Evolutionary conservation across 2,888 invertebrate genomes (phyloP).

Genomic region (Nudaria mundana): DNA sequence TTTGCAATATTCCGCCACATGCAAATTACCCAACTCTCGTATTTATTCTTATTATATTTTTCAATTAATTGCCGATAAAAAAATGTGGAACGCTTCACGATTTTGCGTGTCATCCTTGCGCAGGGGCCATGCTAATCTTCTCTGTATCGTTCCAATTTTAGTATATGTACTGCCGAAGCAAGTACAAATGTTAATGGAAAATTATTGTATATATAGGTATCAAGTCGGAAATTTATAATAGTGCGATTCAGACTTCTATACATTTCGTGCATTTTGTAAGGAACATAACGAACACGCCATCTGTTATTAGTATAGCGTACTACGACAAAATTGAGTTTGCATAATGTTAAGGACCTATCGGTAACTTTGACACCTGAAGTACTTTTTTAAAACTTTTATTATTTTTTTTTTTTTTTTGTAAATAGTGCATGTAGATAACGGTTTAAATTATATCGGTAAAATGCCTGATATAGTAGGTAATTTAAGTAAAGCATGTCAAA

Average conservation of each 20-base stretch:
- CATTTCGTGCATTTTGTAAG: not conserved
- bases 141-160: conserved; percentile 4
- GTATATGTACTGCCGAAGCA: conserved; percentile 1
- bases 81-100: conserved; percentile 8
- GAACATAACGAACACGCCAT: conserved; percentile 1
- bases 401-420: too few species aligned
- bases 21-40: too few species aligned
- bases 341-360: too few species aligned
- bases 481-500: too few species aligned
- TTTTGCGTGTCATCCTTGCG: conserved; percentile 7
- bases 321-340: not conserved
- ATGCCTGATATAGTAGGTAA: too few species aligned
- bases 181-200: not conserved
- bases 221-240: not conserved
- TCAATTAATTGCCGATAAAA: not conserved
- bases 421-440: too few species aligned
- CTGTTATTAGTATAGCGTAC: not conserved
- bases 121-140: conserved; percentile 10
- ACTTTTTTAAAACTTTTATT: too few species aligned
- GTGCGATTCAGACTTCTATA: conserved; percentile 4
- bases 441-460: too few species aligned
- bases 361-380: too few species aligned
- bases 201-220: not conserved
- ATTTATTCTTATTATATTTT: not conserved
- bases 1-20: too few species aligned